phyloP scores from a whole-genome alignment of 2,888 invertebrate species.

The Ophion obscuratus region DNA sequence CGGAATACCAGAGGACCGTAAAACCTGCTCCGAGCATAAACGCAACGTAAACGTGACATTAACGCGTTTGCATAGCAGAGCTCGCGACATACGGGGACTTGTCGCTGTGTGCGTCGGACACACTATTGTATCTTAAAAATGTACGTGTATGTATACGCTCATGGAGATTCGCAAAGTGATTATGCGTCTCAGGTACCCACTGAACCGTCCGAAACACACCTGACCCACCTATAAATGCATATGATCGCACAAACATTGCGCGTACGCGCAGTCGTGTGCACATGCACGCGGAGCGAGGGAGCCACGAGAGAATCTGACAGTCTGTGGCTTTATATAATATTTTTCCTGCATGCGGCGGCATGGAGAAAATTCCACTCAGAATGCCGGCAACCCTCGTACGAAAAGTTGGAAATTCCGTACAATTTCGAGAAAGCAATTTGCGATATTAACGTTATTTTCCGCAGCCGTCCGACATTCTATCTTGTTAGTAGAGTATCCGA shows the following conservation, averaged over 20 bases:
- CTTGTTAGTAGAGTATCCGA: neutral
- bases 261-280: neutral
- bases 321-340: neutral
- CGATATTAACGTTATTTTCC: neutral
- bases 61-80: conserved; percentile 27
- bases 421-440: neutral
- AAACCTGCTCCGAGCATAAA: conserved; percentile 48
- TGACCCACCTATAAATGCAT: neutral
- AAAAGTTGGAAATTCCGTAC: neutral
- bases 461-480: neutral
- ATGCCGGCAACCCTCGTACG: neutral
- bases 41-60: conserved; percentile 52
- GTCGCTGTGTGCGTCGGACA: neutral
- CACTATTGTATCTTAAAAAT: neutral
- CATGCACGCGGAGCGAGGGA: neutral
- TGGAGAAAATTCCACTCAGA: neutral
- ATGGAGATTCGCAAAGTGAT: conserved; percentile 2
- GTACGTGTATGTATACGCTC: neutral
- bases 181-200: neutral
- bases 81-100: neutral
- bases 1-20: conserved; percentile 17
- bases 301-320: neutral
- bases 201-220: conserved; percentile 1
- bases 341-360: neutral
- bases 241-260: neutral